Percentiles rank a stretch among this genome's conserved stretches.
phyloP scores from a whole-genome alignment of 2,113 vertebrate species.

The Colaptes auratus region DNA sequence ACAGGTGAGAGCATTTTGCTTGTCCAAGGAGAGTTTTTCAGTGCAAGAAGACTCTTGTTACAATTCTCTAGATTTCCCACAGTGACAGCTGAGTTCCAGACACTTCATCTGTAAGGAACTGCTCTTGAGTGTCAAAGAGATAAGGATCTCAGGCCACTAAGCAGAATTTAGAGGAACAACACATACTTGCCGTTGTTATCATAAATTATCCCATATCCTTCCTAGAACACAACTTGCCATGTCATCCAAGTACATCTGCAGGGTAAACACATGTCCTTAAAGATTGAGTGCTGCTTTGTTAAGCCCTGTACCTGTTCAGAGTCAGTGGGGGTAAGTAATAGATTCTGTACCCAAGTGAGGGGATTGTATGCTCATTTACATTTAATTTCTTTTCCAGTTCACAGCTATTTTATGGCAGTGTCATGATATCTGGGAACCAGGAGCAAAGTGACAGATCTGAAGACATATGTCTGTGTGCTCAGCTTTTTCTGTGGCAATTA shows the following conservation, averaged over 20 bases:
- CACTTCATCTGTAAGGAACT: not conserved
- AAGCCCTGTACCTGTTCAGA: not conserved
- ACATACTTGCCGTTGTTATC: not conserved
- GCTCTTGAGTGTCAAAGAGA: not conserved
- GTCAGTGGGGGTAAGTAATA: not conserved
- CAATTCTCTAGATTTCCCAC: not conserved
- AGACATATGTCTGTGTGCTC: rapidly evolving
- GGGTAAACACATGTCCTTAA: not conserved
- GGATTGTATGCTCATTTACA: not conserved
- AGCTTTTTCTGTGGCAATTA: not conserved
- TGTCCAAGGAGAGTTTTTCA: not conserved
- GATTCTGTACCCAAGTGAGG: not conserved
- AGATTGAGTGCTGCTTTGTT: not conserved
- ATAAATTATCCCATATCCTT: conserved; percentile 1
- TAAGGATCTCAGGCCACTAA: not conserved
- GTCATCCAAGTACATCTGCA: not conserved
- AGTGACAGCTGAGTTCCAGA: not conserved
- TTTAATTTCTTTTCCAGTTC: conserved; percentile 26
- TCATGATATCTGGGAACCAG: not conserved
- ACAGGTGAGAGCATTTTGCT: not conserved
- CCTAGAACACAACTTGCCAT: not conserved
- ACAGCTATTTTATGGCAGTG: not conserved
- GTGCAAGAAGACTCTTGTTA: not conserved
- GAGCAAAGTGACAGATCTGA: not conserved
- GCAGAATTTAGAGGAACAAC: not conserved